Percentiles rank a stretch among this genome's conserved stretches.
Evolutionary conservation across 1,140 invertebrate species (phyloP).

Genomic region (Cydia strobilella): DNA sequence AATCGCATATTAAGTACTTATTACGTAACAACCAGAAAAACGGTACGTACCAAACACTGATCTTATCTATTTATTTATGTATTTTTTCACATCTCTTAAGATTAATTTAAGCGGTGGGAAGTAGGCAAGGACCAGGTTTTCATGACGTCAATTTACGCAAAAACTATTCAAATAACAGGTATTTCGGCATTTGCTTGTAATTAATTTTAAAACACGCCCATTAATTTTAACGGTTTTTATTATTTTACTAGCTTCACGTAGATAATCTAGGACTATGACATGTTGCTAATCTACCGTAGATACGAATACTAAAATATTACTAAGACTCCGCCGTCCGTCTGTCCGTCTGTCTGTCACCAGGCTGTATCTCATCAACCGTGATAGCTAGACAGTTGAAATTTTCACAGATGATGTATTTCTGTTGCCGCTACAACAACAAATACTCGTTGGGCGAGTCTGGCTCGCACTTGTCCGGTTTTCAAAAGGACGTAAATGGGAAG

Average conservation of each 20-base stretch:
- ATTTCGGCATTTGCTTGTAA: not conserved
- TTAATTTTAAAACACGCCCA: slow-evolving; percentile 20
- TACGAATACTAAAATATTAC: too few species aligned
- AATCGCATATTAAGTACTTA: not conserved
- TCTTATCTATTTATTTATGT: not conserved
- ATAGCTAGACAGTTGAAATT: too few species aligned
- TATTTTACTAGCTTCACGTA: not conserved
- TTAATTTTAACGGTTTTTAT: not conserved
- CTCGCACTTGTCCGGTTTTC: too few species aligned
- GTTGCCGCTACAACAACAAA: too few species aligned
- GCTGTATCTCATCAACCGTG: too few species aligned
- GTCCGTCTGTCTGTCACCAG: too few species aligned
- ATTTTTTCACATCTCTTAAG: not conserved
- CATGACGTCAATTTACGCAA: slow-evolving; percentile 7
- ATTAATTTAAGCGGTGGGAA: not conserved
- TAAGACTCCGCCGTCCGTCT: too few species aligned
- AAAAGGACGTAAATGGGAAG: too few species aligned
- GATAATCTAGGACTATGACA: too few species aligned
- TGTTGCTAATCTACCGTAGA: too few species aligned
- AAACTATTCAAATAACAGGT: slow-evolving; percentile 15
- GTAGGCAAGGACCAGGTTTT: not conserved
- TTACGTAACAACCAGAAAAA: not conserved
- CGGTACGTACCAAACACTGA: not conserved
- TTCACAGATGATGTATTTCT: too few species aligned
- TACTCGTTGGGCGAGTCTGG: too few species aligned